phyloP scores from a whole-genome alignment of 2,113 vertebrate genomes.

The Penelope pileata region DNA sequence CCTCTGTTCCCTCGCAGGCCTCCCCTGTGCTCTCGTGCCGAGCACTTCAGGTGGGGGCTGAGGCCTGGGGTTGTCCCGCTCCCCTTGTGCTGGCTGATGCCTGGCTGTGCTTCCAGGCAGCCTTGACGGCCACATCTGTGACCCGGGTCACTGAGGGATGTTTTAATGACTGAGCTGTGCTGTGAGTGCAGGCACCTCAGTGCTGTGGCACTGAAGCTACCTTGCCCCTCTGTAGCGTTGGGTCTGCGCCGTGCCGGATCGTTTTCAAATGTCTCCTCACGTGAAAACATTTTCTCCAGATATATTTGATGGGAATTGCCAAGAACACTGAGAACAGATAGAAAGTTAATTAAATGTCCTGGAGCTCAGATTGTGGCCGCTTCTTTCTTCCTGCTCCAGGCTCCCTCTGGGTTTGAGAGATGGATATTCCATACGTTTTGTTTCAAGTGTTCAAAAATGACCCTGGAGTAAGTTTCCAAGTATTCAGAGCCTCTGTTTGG shows the following conservation, averaged over 20 bases:
- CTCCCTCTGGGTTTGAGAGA: neutral
- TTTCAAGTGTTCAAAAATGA: neutral
- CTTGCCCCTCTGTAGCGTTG: neutral
- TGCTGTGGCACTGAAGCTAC: rapidly evolving
- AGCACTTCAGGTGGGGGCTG: neutral
- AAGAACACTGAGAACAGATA: neutral
- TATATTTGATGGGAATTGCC: conserved; percentile 3
- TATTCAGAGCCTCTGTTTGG: neutral
- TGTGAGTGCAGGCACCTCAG: rapidly evolving
- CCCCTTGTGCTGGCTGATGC: neutral
- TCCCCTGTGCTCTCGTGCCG: rapidly evolving
- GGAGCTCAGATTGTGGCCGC: conserved; percentile 14
- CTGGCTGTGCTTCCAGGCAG: neutral
- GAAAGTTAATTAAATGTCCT: conserved; percentile 23
- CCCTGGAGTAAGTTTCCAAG: neutral
- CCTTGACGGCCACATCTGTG: neutral
- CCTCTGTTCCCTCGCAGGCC: neutral
- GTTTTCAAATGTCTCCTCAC: neutral
- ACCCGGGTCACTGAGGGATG: neutral
- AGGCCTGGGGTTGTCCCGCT: neutral
- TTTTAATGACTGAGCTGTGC: rapidly evolving
- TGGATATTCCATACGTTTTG: neutral
- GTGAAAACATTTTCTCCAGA: neutral
- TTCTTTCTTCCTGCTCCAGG: neutral
- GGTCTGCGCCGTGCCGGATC: neutral